These are phyloP conservation scores for Actinopyga echinites DNA, from an alignment of 53 echinoderm and acorn worm genomes.

Conservation along the genomic window DNA sequence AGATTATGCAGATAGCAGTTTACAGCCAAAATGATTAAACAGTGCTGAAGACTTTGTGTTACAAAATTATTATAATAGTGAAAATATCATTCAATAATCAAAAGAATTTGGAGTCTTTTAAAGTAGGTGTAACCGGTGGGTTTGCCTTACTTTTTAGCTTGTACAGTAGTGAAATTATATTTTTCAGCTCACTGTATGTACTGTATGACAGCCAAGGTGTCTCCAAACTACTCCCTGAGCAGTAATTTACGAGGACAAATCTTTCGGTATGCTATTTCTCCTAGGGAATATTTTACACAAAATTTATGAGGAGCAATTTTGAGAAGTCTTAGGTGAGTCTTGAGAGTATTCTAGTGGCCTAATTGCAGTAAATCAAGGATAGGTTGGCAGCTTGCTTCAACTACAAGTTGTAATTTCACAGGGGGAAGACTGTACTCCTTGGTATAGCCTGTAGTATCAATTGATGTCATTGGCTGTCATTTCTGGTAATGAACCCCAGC, in stretches of 20 bases:
- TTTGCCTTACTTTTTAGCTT: too few relatives aligned
- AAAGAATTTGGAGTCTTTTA: too few relatives aligned
- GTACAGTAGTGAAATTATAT: too few relatives aligned
- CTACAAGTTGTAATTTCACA: conserved; percentile 27
- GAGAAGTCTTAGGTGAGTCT: neutral
- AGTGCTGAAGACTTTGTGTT: too few relatives aligned
- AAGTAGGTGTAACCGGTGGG: too few relatives aligned
- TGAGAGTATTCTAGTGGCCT: conserved; percentile 14
- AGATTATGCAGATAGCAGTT: too few relatives aligned
- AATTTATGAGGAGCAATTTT: conserved; percentile 30
- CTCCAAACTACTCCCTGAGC: neutral
- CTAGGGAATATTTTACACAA: conserved; percentile 17
- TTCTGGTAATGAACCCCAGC: too few relatives aligned
- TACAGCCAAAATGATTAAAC: too few relatives aligned
- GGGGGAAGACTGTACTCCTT: neutral
- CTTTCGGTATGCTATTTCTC: conserved; percentile 11
- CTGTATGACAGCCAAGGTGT: conserved; percentile 32
- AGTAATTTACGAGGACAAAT: neutral
- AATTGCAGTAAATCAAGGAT: conserved; percentile 30
- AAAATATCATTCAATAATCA: too few relatives aligned
- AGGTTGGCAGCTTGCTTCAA: neutral
- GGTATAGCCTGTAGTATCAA: too few relatives aligned
- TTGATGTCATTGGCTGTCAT: too few relatives aligned
- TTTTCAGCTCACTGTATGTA: neutral
- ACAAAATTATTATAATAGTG: too few relatives aligned